A percentile compares a stretch with the other conserved stretches of the same genome.
Evolutionary conservation across 2,113 vertebrate species (phyloP).

Genomic region (Rhea pennata): DNA sequence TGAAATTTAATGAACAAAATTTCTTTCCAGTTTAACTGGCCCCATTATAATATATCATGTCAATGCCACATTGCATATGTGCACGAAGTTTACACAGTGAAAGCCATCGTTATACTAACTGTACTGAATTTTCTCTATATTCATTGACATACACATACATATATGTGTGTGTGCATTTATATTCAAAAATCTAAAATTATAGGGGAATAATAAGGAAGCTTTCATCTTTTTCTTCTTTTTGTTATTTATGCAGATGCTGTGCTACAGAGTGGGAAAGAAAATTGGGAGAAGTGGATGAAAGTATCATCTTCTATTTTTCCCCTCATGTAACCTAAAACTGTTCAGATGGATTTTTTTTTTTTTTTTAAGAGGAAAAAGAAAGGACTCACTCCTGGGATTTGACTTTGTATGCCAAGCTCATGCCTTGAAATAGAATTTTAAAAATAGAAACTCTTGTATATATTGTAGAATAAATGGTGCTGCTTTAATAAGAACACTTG

Average conservation of each 20-base stretch:
- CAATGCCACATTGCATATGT: not conserved
- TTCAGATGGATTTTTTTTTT: not conserved
- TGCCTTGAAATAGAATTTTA: slow-evolving; percentile 63
- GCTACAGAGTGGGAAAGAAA: not conserved
- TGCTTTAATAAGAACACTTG: slow-evolving; percentile 40
- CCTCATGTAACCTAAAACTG: slow-evolving; percentile 31
- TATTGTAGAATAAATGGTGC: slow-evolving; percentile 59
- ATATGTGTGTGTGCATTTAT: not conserved
- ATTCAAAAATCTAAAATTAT: not conserved
- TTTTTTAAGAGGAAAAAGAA: slow-evolving; percentile 36
- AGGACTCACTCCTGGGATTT: slow-evolving; percentile 3
- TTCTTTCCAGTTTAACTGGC: not conserved
- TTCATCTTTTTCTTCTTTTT: not conserved
- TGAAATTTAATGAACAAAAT: not conserved
- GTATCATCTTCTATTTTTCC: not conserved
- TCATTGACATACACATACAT: not conserved
- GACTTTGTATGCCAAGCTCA: slow-evolving; percentile 45
- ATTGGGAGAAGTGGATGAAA: not conserved
- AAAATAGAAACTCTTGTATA: slow-evolving; percentile 66
- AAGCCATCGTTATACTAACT: not conserved
- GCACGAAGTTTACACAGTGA: not conserved
- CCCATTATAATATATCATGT: not conserved
- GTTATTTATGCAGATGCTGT: slow-evolving; percentile 2
- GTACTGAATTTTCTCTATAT: not conserved
- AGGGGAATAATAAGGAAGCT: not conserved